Evolutionary conservation across 2,113 vertebrate species (phyloP).

Genomic region (Murina feae): DNA sequence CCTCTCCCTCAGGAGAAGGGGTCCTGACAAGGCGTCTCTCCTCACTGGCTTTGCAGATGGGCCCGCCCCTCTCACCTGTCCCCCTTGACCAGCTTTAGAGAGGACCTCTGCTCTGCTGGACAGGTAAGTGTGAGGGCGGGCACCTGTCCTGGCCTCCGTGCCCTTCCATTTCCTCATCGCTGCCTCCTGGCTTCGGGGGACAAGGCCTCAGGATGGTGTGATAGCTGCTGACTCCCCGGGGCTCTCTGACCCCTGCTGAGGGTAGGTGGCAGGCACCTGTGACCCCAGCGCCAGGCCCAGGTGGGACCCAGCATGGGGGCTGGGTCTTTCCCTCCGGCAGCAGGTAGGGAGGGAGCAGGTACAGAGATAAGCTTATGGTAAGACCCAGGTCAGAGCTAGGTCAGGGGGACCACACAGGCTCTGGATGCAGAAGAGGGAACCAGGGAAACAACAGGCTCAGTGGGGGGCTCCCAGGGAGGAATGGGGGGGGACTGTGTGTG

Average conservation of each 20-base stretch:
- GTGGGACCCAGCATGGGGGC: rapidly evolving
- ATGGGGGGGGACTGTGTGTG: background rate
- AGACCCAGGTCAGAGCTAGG: background rate
- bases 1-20: background rate
- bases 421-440: background rate
- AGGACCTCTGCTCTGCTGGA: background rate
- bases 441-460: background rate
- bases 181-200: background rate
- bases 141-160: background rate
- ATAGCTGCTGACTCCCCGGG: background rate
- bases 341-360: background rate
- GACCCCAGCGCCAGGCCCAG: background rate
- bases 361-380: too few relatives aligned
- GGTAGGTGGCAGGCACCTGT: background rate
- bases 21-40: background rate
- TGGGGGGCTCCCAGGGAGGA: background rate
- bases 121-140: rapidly evolving
- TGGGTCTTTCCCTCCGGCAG: background rate
- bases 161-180: background rate
- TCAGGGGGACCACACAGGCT: background rate
- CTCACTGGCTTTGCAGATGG: background rate
- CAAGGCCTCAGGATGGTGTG: background rate
- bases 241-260: background rate
- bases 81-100: background rate
- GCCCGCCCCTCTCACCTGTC: rapidly evolving